Base-by-base conservation (phyloP, 1,140 invertebrate species). In the Leptinotarsa undecemlineata region DNA sequence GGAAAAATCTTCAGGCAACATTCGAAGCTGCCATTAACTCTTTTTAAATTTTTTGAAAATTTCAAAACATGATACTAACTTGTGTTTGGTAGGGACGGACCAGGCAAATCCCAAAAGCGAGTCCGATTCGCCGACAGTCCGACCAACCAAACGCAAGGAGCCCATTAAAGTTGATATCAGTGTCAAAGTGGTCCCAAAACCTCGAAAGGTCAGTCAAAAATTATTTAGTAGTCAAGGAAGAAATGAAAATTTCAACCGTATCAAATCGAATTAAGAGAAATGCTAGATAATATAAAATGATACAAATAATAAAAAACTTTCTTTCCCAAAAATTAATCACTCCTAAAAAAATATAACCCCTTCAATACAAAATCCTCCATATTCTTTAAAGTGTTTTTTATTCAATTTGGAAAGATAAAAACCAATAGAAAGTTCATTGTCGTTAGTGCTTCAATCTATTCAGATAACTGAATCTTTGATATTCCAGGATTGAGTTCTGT, bases 131-230 rank as follows among this genome's bases (percentile, higher is more conserved):
- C 85, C 88, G 87, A 88, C 86, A 87, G 88, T 88, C 88, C 87
- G 89, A 87, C 87, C 90, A 88, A 90, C 89, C 87, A 85, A 90
- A 90, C 90, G 90, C 91, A 91, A 90, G 89, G 90, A 88, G 88
- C 90, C 89, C 74, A 90, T 94, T 82, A 93, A 93, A 87, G 89
- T 93, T 83, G 92, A 93, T 87, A 90, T 94, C 80, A 93, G 91
- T 87, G 91, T 94, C 78, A 92, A 92, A 86, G 86, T 94, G 82
- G 89, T 92, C 84, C 91, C 91, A 63, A 92, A 90, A 87, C 82
- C 86, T 74, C 85, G 86, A 74, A 82, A 85, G 84, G 84, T 85
- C 73, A 83, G 83, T 84, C 76, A 13, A 33, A 64, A 20, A 61
- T 42, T 42, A 42, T 42, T 42, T 48, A 68, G 67, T 61, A 20